Percentiles rank a stretch among this genome's conserved stretches.
Evolutionary conservation across 2,888 invertebrate species (phyloP).

Genomic region (Epistrophe grossulariae): DNA sequence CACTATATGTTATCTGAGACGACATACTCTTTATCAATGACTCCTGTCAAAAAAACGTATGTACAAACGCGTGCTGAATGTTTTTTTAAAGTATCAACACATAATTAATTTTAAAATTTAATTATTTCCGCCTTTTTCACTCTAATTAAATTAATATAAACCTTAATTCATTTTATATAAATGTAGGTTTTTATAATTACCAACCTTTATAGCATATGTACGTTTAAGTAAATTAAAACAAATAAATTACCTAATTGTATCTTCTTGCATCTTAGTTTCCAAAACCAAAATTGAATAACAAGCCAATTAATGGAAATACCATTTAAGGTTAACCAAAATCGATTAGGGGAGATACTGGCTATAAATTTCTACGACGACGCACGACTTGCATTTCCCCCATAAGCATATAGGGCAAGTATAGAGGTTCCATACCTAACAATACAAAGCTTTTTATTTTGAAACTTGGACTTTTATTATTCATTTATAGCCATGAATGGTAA

Average conservation of each 20-base stretch:
- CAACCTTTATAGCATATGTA: too few relatives aligned
- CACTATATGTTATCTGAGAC: too few relatives aligned
- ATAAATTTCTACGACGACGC: constrained; percentile 59
- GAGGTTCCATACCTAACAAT: not conserved
- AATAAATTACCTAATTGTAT: constrained; percentile 5
- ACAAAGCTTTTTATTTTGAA: constrained; percentile 65
- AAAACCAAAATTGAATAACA: constrained; percentile 50
- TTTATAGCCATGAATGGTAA: constrained; percentile 29
- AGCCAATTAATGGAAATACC: constrained; percentile 71
- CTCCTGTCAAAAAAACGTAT: too few relatives aligned
- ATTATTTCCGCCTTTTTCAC: too few relatives aligned
- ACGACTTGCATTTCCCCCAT: constrained; percentile 8
- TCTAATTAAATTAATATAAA: too few relatives aligned
- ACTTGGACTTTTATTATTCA: constrained; percentile 63
- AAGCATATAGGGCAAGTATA: not conserved
- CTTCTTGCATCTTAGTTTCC: constrained; percentile 18
- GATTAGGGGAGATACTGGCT: constrained; percentile 62
- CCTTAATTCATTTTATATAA: too few relatives aligned
- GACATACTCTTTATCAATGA: too few relatives aligned
- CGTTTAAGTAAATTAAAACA: not conserved
- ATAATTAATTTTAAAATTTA: too few relatives aligned
- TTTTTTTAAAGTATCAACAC: too few relatives aligned
- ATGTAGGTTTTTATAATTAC: too few relatives aligned
- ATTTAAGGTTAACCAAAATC: constrained; percentile 74
- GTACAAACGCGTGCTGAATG: too few relatives aligned